These are phyloP conservation scores for Drusus annulatus DNA, from an alignment of 1,140 invertebrate genomes.

Conservation along the genomic window DNA sequence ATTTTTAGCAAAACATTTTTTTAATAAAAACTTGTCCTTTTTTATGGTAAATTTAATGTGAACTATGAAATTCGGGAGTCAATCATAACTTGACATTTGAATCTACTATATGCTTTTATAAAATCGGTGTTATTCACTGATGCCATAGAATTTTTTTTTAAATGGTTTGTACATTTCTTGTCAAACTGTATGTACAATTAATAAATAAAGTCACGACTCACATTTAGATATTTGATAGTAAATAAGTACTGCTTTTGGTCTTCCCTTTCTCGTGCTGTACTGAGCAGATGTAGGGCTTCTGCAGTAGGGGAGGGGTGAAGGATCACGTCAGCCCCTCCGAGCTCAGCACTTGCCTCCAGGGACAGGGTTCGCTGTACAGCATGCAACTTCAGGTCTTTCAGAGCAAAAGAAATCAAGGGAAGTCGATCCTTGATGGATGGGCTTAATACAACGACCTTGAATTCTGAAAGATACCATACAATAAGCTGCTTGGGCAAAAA, in stretches of 20 bases:
- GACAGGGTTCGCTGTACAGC: constrained; percentile 84
- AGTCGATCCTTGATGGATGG: constrained; percentile 52
- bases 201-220: constrained; percentile 63
- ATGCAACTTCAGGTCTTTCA: constrained; percentile 77
- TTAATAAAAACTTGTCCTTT: too few species aligned
- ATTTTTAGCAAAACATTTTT: too few species aligned
- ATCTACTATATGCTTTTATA: too few species aligned
- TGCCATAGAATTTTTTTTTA: too few species aligned
- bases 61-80: too few species aligned
- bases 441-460: constrained; percentile 64
- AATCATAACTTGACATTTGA: too few species aligned
- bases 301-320: constrained; percentile 71
- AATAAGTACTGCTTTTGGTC: constrained; percentile 76
- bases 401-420: constrained; percentile 61
- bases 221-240: constrained; percentile 79
- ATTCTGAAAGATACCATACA: constrained; percentile 61
- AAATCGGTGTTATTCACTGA: too few species aligned
- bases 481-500: too few species aligned
- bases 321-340: constrained; percentile 80
- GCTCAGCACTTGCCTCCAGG: constrained; percentile 76
- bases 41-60: too few species aligned
- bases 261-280: constrained; percentile 71
- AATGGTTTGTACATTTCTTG: too few species aligned
- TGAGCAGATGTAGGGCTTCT: constrained; percentile 77
- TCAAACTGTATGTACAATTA: too few species aligned